These are phyloP conservation scores for Troides helena DNA, from an alignment of 2,888 invertebrate genomes.

Conservation along the genomic window DNA sequence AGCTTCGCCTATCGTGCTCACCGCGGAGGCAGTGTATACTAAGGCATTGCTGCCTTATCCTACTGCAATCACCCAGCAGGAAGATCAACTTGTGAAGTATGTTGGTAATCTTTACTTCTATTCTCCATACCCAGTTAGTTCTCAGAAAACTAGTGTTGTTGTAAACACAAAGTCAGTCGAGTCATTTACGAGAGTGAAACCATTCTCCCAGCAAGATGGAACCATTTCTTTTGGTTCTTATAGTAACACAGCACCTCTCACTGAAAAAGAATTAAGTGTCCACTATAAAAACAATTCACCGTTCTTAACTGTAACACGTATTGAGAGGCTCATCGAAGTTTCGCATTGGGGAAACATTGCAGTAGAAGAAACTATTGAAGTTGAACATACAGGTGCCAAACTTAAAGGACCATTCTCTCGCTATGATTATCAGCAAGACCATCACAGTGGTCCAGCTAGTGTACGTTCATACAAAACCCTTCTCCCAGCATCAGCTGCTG, in stretches of 20 bases:
- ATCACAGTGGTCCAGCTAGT: constrained; percentile 92
- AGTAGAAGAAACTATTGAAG: constrained; percentile 95
- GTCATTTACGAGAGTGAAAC: constrained; percentile 89
- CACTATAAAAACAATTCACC: constrained; percentile 98
- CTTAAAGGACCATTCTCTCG: constrained; percentile 97
- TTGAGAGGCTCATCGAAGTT: constrained; percentile 94
- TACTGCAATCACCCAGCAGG: constrained; percentile 92
- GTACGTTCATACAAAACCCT: constrained; percentile 94
- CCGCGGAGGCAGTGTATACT: constrained; percentile 87
- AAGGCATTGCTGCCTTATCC: constrained; percentile 92
- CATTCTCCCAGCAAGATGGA: constrained; percentile 88
- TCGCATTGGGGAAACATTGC: constrained; percentile 99
- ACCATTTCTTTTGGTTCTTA: constrained; percentile 95
- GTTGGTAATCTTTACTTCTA: constrained; percentile 91
- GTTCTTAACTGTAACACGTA: constrained; percentile 93
- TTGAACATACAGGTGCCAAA: constrained; percentile 95
- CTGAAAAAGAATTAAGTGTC: constrained; percentile 84
- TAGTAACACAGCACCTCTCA: constrained; percentile 83
- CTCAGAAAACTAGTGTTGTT: constrained; percentile 90
- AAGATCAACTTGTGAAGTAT: constrained; percentile 95
- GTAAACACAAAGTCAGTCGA: constrained; percentile 90
- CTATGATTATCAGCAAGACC: constrained; percentile 97
- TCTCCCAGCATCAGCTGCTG: constrained; percentile 92
- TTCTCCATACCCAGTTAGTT: constrained; percentile 88
- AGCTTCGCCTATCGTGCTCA: constrained; percentile 80